phyloP scores from a whole-genome alignment of 2,888 invertebrate genomes.

The Torymus tubicola region DNA sequence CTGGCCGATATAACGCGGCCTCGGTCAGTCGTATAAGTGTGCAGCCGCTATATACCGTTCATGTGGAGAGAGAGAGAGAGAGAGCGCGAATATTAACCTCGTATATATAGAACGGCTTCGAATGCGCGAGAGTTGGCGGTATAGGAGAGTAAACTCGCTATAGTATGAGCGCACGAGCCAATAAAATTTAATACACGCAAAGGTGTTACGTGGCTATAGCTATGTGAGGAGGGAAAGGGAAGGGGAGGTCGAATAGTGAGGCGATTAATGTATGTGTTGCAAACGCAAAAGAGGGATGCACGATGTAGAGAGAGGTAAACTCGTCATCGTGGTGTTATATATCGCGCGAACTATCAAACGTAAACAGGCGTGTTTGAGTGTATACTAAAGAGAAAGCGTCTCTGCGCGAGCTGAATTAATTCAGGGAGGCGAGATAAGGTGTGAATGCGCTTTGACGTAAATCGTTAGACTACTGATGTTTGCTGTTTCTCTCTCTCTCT shows the following conservation, averaged over 20 bases:
- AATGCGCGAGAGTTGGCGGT: neutral
- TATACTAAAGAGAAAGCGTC: too few relatives aligned
- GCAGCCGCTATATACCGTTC: too few relatives aligned
- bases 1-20: neutral
- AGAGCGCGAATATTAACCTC: slow-evolving; percentile 28
- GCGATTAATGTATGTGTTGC: neutral
- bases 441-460: too few relatives aligned
- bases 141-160: neutral
- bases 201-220: slow-evolving; percentile 1
- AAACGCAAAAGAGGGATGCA: neutral
- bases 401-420: too few relatives aligned
- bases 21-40: neutral
- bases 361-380: neutral
- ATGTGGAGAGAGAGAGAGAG: neutral
- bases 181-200: slow-evolving; percentile 37
- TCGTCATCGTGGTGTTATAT: neutral
- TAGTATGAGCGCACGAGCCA: neutral
- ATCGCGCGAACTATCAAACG: neutral
- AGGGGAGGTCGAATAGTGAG: neutral
- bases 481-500: too few relatives aligned
- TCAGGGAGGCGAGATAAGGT: too few relatives aligned
- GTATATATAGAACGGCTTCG: neutral
- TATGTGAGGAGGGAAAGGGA: too few relatives aligned
- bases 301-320: neutral
- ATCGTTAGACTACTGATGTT: too few relatives aligned